A percentile compares a stretch with the other conserved stretches of the same genome.
Evolutionary conservation across 2,797 vertebrate genomes (phyloP).

Genomic region (Macrochelys suwanniensis): DNA sequence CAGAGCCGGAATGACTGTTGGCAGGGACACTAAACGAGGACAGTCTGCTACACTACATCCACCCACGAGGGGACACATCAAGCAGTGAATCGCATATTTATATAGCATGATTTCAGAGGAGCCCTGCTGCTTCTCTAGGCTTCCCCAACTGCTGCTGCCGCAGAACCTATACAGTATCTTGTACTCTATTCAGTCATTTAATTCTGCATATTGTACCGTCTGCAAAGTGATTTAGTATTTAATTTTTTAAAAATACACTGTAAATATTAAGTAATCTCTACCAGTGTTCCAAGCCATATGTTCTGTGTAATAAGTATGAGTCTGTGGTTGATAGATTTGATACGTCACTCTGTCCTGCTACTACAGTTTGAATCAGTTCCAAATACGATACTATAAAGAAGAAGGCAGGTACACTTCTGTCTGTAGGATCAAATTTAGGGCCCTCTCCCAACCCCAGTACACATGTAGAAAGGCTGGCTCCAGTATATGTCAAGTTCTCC

Average conservation of each 20-base stretch:
- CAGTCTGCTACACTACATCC: not conserved
- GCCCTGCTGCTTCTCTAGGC: fast-evolving
- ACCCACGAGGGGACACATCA: not conserved
- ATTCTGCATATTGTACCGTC: not conserved
- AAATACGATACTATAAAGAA: not conserved
- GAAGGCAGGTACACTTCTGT: not conserved
- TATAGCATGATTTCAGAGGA: not conserved
- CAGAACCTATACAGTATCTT: fast-evolving
- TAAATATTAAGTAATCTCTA: not conserved
- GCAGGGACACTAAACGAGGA: too few species aligned
- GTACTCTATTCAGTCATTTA: not conserved
- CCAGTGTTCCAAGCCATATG: not conserved
- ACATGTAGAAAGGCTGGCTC: too few species aligned
- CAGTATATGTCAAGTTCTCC: not conserved
- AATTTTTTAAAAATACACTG: not conserved
- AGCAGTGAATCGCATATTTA: not conserved
- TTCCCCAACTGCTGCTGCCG: not conserved
- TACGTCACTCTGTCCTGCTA: not conserved
- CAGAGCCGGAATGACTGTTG: not conserved
- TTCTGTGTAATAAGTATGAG: not conserved
- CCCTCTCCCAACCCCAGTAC: not conserved
- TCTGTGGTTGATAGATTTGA: not conserved
- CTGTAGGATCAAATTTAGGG: not conserved
- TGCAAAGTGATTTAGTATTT: not conserved
- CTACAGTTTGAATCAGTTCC: not conserved